Percentiles rank a stretch among this genome's conserved stretches.
phyloP scores from a whole-genome alignment of 2,797 vertebrate species.

The Scomberomorus guttatus region DNA sequence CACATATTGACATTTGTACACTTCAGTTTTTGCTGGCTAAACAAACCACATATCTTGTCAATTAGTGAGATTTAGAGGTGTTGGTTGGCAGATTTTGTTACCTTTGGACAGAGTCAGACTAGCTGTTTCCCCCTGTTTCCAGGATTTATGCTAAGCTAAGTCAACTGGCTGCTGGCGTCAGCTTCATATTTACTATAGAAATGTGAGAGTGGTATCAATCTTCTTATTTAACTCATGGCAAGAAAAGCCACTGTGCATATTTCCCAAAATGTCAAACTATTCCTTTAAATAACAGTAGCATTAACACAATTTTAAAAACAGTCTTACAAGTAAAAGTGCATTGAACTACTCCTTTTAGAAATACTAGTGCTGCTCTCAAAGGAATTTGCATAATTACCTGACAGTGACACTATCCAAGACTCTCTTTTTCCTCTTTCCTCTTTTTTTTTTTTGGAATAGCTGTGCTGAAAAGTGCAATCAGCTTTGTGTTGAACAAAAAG shows the following conservation, averaged over 20 bases:
- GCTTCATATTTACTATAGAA: not conserved
- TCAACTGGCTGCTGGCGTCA: not conserved
- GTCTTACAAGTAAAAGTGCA: constrained; percentile 19
- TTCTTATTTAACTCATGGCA: too few relatives aligned
- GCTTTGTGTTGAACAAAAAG: constrained; percentile 75
- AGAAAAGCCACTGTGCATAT: too few relatives aligned
- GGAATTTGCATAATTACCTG: constrained; percentile 60
- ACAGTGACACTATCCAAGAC: constrained; percentile 28
- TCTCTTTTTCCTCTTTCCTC: constrained; percentile 1
- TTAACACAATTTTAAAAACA: not conserved
- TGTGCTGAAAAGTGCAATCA: constrained; percentile 72
- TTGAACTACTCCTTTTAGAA: constrained; percentile 39
- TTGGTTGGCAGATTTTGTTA: not conserved
- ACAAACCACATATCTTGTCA: not conserved
- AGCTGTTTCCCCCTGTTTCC: too few relatives aligned
- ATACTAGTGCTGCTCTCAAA: constrained; percentile 6
- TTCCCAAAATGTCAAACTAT: too few relatives aligned
- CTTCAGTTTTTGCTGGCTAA: not conserved
- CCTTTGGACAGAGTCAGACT: too few relatives aligned
- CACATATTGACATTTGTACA: not conserved
- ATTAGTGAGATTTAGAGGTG: not conserved
- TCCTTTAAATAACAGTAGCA: too few relatives aligned
- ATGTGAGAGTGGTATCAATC: not conserved
- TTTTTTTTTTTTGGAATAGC: constrained; percentile 50
- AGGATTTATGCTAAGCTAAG: not conserved